A percentile compares a stretch with the other conserved stretches of the same genome.
Evolutionary conservation across 2,113 vertebrate genomes (phyloP).

Genomic region (Danionella cerebrum): DNA sequence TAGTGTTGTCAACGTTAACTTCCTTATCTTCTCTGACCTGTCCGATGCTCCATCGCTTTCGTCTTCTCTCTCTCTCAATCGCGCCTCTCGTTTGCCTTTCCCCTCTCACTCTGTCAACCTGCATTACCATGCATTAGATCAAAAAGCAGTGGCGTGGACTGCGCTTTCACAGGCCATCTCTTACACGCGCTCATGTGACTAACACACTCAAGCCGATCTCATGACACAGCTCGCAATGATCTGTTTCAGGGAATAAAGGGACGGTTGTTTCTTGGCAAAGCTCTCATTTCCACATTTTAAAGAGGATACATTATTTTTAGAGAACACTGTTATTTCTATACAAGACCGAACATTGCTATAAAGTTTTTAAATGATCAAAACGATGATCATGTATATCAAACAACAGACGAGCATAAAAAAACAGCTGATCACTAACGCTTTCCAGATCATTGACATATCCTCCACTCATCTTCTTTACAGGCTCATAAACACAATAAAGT

Average conservation of each 20-base stretch:
- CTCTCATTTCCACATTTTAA: not conserved
- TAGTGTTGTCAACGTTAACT: not conserved
- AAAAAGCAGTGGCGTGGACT: conserved; percentile 22
- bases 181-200: conserved; percentile 10
- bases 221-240: not conserved
- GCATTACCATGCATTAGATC: conserved; percentile 25
- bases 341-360: no score
- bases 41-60: conserved; percentile 1
- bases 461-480: no score
- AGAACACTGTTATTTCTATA: no score
- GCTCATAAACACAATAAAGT: no score
- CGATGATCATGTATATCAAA: no score
- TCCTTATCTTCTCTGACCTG: not conserved
- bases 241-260: not conserved
- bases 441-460: no score
- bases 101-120: conserved; percentile 22
- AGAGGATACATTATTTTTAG: no score
- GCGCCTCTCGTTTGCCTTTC: not conserved
- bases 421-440: no score
- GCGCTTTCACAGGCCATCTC: conserved; percentile 16
- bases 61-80: not conserved
- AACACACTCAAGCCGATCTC: not conserved
- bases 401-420: no score
- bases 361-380: no score
- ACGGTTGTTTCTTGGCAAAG: not conserved